Conservation (phyloP, 2,888 invertebrate genomes). For the Stenurella melanura region DNA sequence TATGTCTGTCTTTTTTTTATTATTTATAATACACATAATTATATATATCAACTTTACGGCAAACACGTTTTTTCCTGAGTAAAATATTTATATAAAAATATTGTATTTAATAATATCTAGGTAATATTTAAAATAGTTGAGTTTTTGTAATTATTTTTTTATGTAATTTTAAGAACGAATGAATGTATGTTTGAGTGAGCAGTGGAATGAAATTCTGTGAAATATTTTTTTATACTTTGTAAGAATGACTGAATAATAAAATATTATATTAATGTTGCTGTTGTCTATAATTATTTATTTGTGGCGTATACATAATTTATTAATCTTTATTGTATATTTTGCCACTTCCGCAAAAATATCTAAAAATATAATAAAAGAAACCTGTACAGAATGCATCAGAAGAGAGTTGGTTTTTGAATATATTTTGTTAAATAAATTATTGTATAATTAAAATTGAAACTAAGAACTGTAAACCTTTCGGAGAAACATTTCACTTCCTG, state of each 20-base stretch:
- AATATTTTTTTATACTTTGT: conserved; percentile 56
- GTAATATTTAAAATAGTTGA: neutral
- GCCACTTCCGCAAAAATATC: neutral
- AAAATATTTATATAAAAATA: conserved; percentile 2
- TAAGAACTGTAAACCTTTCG: no score
- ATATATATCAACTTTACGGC: conserved; percentile 9
- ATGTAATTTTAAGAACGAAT: neutral
- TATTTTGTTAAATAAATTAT: no score
- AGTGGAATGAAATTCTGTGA: neutral
- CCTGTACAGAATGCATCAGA: no score
- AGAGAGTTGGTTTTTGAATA: no score
- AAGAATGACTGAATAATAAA: conserved; percentile 60
- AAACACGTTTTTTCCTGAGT: neutral
- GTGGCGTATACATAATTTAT: no score
- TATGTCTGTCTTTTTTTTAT: conserved; percentile 22
- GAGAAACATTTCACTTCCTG: no score
- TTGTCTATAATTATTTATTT: neutral
- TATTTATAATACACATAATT: conserved; percentile 28
- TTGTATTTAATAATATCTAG: neutral
- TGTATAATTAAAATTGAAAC: no score
- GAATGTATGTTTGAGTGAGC: neutral
- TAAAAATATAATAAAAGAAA: no score
- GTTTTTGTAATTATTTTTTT: neutral
- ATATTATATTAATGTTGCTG: neutral
- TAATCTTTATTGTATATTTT: no score